A percentile compares a stretch with the other conserved stretches of the same genome.
phyloP scores from a whole-genome alignment of 1,140 invertebrate species.

The Drosophila micromelanica region DNA sequence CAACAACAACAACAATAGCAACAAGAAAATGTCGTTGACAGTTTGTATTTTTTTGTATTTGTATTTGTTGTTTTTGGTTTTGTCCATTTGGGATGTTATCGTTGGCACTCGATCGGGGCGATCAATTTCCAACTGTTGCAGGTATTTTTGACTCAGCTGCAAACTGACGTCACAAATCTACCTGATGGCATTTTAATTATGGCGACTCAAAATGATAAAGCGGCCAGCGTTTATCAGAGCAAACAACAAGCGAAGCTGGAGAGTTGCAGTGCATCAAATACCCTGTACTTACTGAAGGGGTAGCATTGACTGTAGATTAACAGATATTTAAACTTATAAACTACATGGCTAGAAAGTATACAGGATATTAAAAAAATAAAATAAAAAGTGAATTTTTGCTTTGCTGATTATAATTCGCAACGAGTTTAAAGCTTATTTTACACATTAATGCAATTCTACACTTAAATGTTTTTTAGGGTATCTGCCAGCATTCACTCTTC shows the following conservation, averaged over 20 bases:
- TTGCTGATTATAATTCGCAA: no score
- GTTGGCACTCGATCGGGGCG: conserved; percentile 44
- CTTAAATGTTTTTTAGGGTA: background rate
- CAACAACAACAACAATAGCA: conserved; percentile 17
- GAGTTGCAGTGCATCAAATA: background rate
- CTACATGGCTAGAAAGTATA: no score
- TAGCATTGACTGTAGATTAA: no score
- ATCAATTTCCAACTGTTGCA: conserved; percentile 41
- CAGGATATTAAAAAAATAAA: no score
- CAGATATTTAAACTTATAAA: no score
- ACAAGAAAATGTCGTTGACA: conserved; percentile 55
- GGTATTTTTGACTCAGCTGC: conserved; percentile 34
- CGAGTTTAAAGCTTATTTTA: no score
- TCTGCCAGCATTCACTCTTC: background rate
- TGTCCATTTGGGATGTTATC: conserved; percentile 51
- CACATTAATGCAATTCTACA: no score
- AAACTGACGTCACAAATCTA: conserved; percentile 33
- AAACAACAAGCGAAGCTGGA: conserved; percentile 27
- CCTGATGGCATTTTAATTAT: conserved; percentile 78
- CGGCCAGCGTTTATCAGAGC: conserved; percentile 44
- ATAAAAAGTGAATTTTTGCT: no score
- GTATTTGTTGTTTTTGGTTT: conserved; percentile 7
- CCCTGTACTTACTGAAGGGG: background rate
- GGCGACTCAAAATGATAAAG: conserved; percentile 24
- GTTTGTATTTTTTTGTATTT: conserved; percentile 20